Conservation (phyloP, 1,140 invertebrate genomes). For the Heliconius hewitsoni region DNA sequence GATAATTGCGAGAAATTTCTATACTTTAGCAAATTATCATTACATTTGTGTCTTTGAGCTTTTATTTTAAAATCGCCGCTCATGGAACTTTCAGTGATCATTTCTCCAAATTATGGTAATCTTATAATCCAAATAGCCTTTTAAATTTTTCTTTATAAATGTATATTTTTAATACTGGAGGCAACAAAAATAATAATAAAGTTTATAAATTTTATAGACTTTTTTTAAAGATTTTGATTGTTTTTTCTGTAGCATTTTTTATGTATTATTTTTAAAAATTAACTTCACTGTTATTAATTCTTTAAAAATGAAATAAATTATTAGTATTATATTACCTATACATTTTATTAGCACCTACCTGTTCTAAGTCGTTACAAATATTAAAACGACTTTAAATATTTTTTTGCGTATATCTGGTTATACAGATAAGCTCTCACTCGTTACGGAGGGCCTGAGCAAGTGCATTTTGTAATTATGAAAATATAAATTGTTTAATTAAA, state of each 20-base stretch:
- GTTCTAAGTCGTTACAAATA: neutral
- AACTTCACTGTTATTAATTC: no score
- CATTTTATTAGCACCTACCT: neutral
- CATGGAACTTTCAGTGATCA: neutral
- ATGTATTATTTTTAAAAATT: no score
- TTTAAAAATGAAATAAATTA: no score
- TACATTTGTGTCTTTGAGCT: neutral
- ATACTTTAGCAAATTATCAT: neutral
- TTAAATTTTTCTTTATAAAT: neutral
- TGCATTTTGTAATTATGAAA: neutral
- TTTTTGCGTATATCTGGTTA: neutral
- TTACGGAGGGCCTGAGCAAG: neutral
- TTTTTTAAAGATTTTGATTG: no score
- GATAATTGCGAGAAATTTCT: neutral
- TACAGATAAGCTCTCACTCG: neutral
- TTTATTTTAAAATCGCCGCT: no score
- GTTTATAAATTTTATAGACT: no score
- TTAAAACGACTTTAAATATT: neutral
- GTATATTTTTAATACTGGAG: no score
- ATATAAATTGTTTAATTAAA: neutral
- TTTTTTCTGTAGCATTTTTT: no score
- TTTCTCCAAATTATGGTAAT: neutral
- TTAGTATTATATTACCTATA: neutral
- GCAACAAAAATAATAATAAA: no score
- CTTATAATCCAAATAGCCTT: neutral